Conservation (phyloP, 2,888 invertebrate genomes). For the Limnephilus marmoratus region DNA sequence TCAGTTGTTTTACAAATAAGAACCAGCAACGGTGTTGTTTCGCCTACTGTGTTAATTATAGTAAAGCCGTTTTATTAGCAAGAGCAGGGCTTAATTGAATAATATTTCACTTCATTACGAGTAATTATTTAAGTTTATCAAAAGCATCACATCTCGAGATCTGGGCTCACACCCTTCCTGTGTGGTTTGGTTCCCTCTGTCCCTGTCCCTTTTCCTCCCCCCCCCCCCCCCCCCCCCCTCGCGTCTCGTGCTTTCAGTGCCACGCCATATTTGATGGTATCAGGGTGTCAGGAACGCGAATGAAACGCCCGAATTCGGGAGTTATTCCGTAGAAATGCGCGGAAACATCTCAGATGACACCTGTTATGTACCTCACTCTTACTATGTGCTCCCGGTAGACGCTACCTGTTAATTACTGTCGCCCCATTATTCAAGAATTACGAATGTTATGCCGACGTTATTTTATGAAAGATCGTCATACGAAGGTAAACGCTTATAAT, state of each 20-base stretch:
- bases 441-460: conserved; percentile 48
- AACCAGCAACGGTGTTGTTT: conserved; percentile 44
- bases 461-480: conserved; percentile 47
- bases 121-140: conserved; percentile 54
- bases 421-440: conserved; percentile 51
- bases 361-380: conserved; percentile 33
- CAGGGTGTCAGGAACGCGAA: conserved; percentile 51
- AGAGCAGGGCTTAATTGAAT: conserved; percentile 47
- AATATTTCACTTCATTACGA: conserved; percentile 50
- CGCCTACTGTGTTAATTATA: conserved; percentile 49
- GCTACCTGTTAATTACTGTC: conserved; percentile 58
- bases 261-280: conserved; percentile 45
- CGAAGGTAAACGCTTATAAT: conserved; percentile 30
- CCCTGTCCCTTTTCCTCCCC: neutral
- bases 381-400: conserved; percentile 45
- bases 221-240: neutral
- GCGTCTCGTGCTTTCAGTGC: neutral
- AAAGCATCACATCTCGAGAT: conserved; percentile 53
- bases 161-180: conserved; percentile 43
- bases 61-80: conserved; percentile 49
- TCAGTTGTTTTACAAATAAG: conserved; percentile 43
- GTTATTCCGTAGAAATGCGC: conserved; percentile 49
- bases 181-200: conserved; percentile 31
- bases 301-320: conserved; percentile 45
- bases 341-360: conserved; percentile 49